Base-by-base conservation (phyloP, 2,113 vertebrate genomes). In the Lepisosteus oculatus region DNA sequence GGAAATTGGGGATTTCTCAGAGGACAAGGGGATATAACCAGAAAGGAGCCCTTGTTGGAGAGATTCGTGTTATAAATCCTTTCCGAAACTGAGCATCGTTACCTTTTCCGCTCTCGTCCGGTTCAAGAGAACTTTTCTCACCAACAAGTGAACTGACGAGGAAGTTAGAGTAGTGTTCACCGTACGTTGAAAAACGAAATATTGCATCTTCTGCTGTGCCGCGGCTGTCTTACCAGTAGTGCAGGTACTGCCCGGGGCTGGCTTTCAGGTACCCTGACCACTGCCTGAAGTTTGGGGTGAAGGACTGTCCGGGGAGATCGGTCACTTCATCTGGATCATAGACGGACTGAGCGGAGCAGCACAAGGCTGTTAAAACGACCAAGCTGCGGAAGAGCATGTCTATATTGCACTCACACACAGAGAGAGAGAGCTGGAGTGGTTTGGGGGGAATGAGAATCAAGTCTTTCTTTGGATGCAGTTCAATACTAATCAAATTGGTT, bases 201-300 rank as follows among this genome's bases (percentile, higher is more conserved):
- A 42, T 14, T 9, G 7, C 11, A 68, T 4, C 13, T 59, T 17
- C 29, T 17, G 11, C 29, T 29, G 29, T 29, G 29, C 68, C 7
- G 13, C 8, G 29, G 55, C 59, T 67, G n/a, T 17, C 87, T 88
- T 72, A 92, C 91, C 91, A 93, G 54, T 93, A 93, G 67, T 93
- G 91, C 0, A 93, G 78, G 47, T 87, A 91, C 72, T 73, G 87
- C 0, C 89, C 90, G 2, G 83, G 80, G 3, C 85, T 77, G 0
- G 86, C 88, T 69, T 85, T 74, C 1, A 93, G 79, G 79, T 91
- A 87, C 3, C 91, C 91, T 0, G 91, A 93, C 90, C 90, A 93
- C 69, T 93, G 91, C 2, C 64, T 76, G 56, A 85, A 92, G 73
- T 77, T 85, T 1, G 85, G 81, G 70, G 81, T 86, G 73, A 89